Conservation (phyloP, 1,140 invertebrate species). For the Panulirus ornatus region DNA sequence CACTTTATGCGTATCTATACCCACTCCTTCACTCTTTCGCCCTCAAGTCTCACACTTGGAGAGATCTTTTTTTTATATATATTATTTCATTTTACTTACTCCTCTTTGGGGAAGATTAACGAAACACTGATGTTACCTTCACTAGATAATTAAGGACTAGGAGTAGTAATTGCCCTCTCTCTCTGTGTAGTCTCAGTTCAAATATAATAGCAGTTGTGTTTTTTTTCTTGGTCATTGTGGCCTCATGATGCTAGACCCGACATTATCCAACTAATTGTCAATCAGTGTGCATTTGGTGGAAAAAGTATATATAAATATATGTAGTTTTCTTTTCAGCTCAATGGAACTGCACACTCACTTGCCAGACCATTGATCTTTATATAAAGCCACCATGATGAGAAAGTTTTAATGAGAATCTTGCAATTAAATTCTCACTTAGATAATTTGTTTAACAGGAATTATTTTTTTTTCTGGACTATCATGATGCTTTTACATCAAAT, state of each 20-base stretch:
- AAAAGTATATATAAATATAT: neutral
- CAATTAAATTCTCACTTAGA: too few species aligned
- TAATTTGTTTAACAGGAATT: too few species aligned
- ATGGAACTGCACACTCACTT: neutral
- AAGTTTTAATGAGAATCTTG: too few species aligned
- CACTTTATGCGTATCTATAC: constrained; percentile 18
- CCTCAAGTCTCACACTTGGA: constrained; percentile 6
- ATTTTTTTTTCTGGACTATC: too few species aligned
- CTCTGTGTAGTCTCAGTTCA: neutral
- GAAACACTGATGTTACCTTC: neutral
- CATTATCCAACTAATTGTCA: neutral
- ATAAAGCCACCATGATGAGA: too few species aligned
- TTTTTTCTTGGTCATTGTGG: neutral
- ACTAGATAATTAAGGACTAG: neutral
- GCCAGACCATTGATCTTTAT: neutral
- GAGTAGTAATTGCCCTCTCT: neutral
- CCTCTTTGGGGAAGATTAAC: neutral
- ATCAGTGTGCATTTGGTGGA: constrained; percentile 8
- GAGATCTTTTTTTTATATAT: neutral
- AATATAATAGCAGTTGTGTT: neutral
- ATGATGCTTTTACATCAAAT: too few species aligned
- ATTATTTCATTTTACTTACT: neutral
- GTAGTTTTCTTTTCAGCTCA: constrained; percentile 2
- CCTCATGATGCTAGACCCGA: neutral
- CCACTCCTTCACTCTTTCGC: constrained; percentile 53